A percentile compares a stretch with the other conserved stretches of the same genome.
Evolutionary conservation across 35 echinoderm and acorn worm genomes (phyloP).

Genomic region (Holothuria glaberrima): DNA sequence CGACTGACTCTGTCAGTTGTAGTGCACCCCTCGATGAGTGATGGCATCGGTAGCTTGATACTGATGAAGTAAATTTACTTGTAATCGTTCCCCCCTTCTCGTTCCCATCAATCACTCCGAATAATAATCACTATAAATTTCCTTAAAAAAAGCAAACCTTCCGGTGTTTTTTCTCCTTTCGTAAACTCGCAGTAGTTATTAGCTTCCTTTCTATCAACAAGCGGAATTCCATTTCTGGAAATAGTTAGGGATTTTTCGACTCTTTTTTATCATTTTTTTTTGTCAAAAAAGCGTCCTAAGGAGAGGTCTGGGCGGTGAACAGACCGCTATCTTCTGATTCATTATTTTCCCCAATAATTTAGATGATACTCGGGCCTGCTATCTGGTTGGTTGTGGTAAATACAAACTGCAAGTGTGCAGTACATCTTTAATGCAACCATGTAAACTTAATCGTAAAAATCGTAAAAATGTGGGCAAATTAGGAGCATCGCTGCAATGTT

Average conservation of each 20-base stretch:
- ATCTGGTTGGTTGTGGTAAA: slow-evolving; percentile 1
- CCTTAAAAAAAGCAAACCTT: slow-evolving; percentile 20
- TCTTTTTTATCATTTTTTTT: not conserved
- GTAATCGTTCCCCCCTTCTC: slow-evolving; percentile 9
- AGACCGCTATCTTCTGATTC: slow-evolving; percentile 42
- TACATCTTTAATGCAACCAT: not conserved
- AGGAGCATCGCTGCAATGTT: no score
- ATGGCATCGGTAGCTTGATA: not conserved
- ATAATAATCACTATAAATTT: slow-evolving; percentile 53
- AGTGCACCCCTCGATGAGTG: slow-evolving; percentile 5
- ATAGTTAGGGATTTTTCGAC: not conserved
- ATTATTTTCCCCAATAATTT: slow-evolving; percentile 54
- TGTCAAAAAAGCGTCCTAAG: slow-evolving; percentile 24
- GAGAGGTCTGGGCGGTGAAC: slow-evolving; percentile 29
- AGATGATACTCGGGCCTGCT: slow-evolving; percentile 11
- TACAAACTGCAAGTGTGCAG: slow-evolving; percentile 26
- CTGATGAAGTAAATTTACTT: slow-evolving; percentile 46
- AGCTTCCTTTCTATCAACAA: slow-evolving; percentile 32
- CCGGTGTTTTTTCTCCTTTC: slow-evolving; percentile 25
- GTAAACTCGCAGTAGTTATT: not conserved
- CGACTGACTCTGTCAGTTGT: not conserved
- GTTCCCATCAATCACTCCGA: slow-evolving; percentile 31
- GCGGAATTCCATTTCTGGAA: slow-evolving; percentile 14
- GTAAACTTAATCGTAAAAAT: no score
- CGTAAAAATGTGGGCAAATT: no score